Conservation (phyloP, 2,888 invertebrate genomes). For the Microchrysa polita region DNA sequence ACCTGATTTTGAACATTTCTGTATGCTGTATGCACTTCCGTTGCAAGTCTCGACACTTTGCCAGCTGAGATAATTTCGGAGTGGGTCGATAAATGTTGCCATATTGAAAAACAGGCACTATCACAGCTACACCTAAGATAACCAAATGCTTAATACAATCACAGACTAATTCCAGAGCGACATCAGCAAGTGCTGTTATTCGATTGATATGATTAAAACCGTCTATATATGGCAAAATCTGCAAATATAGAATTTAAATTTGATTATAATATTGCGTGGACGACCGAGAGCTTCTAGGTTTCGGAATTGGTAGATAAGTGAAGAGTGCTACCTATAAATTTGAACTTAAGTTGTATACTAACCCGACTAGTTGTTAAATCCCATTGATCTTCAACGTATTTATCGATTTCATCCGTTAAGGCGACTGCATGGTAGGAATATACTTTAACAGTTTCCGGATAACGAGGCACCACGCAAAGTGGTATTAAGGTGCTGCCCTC, state of each 20-base stretch:
- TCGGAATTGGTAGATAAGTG: too few species aligned
- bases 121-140: conserved; percentile 77
- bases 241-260: conserved; percentile 51
- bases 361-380: conserved; percentile 86
- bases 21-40: conserved; percentile 73
- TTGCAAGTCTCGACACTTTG: conserved; percentile 73
- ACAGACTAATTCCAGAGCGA: conserved; percentile 82
- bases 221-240: conserved; percentile 82
- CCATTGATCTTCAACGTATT: conserved; percentile 77
- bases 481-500: conserved; percentile 80
- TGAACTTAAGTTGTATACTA: conserved; percentile 50
- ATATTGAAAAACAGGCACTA: conserved; percentile 84
- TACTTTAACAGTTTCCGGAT: conserved; percentile 76
- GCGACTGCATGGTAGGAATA: conserved; percentile 84
- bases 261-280: too few species aligned
- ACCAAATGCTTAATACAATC: conserved; percentile 83
- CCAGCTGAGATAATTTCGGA: conserved; percentile 73
- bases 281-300: too few species aligned
- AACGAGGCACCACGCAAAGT: conserved; percentile 77
- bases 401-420: conserved; percentile 74
- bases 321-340: background rate
- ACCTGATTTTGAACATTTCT: conserved; percentile 76
- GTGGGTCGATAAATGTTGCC: conserved; percentile 79
- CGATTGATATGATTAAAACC: conserved; percentile 83
- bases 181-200: conserved; percentile 81